Evolutionary conservation across 2,113 vertebrate genomes (phyloP).

Genomic region (Hassar affinis): DNA sequence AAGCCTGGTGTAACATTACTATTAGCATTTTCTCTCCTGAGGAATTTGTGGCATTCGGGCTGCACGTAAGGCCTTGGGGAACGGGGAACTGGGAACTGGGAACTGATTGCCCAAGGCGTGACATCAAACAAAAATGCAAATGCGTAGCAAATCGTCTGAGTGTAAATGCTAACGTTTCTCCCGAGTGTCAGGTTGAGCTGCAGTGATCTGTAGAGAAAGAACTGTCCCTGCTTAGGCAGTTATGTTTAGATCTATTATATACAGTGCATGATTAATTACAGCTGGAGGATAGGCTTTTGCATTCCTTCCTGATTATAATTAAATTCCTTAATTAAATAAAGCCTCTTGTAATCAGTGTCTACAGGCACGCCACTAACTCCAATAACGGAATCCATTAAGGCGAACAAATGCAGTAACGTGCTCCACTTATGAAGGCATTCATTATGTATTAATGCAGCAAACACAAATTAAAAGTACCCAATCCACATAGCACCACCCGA

Average conservation of each 20-base stretch:
- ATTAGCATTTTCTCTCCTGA: slow-evolving; percentile 36
- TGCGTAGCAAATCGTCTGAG: neutral
- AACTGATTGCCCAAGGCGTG: neutral
- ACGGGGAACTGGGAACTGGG: neutral
- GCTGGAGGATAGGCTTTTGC: neutral
- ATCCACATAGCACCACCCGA: no score
- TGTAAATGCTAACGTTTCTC: neutral
- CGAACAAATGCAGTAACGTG: neutral
- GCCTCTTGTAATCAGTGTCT: neutral
- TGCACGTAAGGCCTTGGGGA: slow-evolving; percentile 31
- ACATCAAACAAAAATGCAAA: slow-evolving; percentile 46
- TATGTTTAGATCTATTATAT: neutral
- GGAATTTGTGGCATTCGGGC: slow-evolving; percentile 56
- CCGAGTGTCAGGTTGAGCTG: neutral
- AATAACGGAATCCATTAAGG: neutral
- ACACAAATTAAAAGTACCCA: neutral
- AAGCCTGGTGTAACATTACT: slow-evolving; percentile 41
- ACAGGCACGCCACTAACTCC: neutral
- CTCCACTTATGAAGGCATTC: neutral
- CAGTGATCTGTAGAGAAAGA: neutral
- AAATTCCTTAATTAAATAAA: neutral
- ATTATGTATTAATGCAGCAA: neutral
- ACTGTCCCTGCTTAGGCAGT: neutral
- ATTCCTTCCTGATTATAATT: neutral
- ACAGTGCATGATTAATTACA: neutral